These are phyloP conservation scores for Stratiomys singularior DNA, from an alignment of 2,888 invertebrate species.

Conservation along the genomic window DNA sequence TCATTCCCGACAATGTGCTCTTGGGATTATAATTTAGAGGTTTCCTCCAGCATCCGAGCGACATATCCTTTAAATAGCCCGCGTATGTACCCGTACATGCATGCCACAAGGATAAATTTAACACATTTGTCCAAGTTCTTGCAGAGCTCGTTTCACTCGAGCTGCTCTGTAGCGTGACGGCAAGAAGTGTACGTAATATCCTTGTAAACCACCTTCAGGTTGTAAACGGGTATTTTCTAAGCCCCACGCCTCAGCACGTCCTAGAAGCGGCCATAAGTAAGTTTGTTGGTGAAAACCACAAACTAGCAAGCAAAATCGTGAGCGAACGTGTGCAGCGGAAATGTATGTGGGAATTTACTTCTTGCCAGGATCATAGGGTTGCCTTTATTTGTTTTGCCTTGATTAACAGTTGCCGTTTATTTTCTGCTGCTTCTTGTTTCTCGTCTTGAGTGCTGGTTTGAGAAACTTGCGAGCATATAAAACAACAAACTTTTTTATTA, in stretches of 20 bases:
- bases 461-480: background rate
- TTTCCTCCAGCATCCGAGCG: background rate
- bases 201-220: constrained; percentile 33
- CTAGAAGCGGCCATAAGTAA: constrained; percentile 19
- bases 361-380: constrained; percentile 37
- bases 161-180: background rate
- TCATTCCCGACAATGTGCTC: constrained; percentile 18
- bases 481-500: constrained; percentile 39
- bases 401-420: constrained; percentile 42
- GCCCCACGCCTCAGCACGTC: background rate
- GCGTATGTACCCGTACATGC: background rate
- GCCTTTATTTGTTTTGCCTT: constrained; percentile 43
- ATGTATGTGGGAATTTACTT: constrained; percentile 11
- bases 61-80: constrained; percentile 40
- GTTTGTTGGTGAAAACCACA: constrained; percentile 39
- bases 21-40: constrained; percentile 41
- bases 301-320: background rate
- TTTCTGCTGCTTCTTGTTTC: background rate
- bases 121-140: constrained; percentile 20
- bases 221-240: constrained; percentile 36
- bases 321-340: constrained; percentile 11
- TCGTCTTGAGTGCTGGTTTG: background rate
- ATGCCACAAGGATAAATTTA: constrained; percentile 24
- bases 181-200: constrained; percentile 29
- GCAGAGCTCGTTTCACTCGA: background rate